These are phyloP conservation scores for Oryzias woworae DNA, from an alignment of 2,113 vertebrate genomes.

Conservation along the genomic window DNA sequence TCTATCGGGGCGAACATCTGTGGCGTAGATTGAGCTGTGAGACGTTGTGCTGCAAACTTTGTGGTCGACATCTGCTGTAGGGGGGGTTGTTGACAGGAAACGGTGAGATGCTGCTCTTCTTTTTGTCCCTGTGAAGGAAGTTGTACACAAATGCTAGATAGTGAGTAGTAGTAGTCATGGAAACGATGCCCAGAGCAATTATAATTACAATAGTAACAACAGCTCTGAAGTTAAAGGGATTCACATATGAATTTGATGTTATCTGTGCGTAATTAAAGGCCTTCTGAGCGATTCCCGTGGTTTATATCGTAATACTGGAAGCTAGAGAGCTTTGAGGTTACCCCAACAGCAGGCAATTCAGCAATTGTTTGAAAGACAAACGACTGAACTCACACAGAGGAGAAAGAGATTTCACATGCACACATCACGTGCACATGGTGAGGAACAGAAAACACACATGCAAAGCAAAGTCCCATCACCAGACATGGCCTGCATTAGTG, in stretches of 20 bases:
- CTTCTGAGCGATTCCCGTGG: conserved; percentile 36
- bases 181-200: conserved; percentile 54
- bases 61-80: conserved; percentile 15
- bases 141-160: conserved; percentile 49
- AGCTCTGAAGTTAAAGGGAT: conserved; percentile 45
- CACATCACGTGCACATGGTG: conserved; percentile 16
- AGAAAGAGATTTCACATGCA: conserved; percentile 18
- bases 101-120: conserved; percentile 40
- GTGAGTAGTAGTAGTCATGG: conserved; percentile 60
- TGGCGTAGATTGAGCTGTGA: conserved; percentile 33
- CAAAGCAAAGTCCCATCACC: conserved; percentile 52
- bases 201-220: conserved; percentile 45
- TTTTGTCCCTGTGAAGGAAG: conserved; percentile 31
- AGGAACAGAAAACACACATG: conserved; percentile 21
- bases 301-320: conserved; percentile 18
- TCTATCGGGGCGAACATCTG: conserved; percentile 15
- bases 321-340: conserved; percentile 40
- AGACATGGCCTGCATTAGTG: conserved; percentile 61
- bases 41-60: conserved; percentile 30
- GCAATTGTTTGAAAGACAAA: conserved; percentile 43
- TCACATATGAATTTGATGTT: conserved; percentile 56
- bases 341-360: conserved; percentile 30
- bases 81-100: conserved; percentile 50
- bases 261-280: conserved; percentile 56
- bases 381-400: conserved; percentile 38